These are phyloP conservation scores for Drosophila algonquin DNA, from an alignment of 2,888 invertebrate species.

Conservation along the genomic window DNA sequence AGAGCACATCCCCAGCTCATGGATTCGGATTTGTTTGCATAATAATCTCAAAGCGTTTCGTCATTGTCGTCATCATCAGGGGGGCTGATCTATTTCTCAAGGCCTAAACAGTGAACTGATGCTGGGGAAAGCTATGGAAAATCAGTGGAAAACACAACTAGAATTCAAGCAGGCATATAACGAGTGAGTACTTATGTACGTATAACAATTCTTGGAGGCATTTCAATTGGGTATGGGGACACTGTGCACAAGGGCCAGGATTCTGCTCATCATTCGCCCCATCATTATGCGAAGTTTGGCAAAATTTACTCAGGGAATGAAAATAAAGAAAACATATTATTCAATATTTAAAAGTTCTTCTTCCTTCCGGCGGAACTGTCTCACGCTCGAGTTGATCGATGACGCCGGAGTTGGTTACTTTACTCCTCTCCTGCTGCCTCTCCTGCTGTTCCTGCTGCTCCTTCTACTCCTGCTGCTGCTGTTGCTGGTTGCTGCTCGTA, in stretches of 20 bases:
- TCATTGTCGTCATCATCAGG: slow-evolving; percentile 40
- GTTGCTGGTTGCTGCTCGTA: slow-evolving; percentile 3
- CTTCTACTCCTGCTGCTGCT: slow-evolving; percentile 21
- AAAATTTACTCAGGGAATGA: slow-evolving; percentile 1
- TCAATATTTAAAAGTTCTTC: slow-evolving; percentile 71
- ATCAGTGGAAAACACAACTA: too few species aligned
- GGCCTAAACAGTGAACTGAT: background rate
- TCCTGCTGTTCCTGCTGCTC: slow-evolving; percentile 14
- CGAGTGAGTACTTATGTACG: too few species aligned
- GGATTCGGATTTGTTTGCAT: slow-evolving; percentile 32
- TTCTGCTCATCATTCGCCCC: slow-evolving; percentile 39
- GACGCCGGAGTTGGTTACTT: slow-evolving; percentile 48
- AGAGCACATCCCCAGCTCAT: background rate
- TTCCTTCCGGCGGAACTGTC: slow-evolving; percentile 46
- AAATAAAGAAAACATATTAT: slow-evolving; percentile 57
- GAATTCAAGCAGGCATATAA: too few species aligned
- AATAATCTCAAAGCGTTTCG: slow-evolving; percentile 30
- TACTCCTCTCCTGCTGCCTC: slow-evolving; percentile 20
- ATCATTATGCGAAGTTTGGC: slow-evolving; percentile 36
- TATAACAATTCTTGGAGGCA: too few species aligned
- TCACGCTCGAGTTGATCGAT: slow-evolving; percentile 77
- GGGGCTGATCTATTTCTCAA: slow-evolving; percentile 38
- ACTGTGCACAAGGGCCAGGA: slow-evolving; percentile 33
- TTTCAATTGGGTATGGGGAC: background rate
- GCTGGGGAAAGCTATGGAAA: too few species aligned